A percentile compares a stretch with the other conserved stretches of the same genome.
Evolutionary conservation across 1,140 invertebrate species (phyloP).

Genomic region (Ceratina japonica): DNA sequence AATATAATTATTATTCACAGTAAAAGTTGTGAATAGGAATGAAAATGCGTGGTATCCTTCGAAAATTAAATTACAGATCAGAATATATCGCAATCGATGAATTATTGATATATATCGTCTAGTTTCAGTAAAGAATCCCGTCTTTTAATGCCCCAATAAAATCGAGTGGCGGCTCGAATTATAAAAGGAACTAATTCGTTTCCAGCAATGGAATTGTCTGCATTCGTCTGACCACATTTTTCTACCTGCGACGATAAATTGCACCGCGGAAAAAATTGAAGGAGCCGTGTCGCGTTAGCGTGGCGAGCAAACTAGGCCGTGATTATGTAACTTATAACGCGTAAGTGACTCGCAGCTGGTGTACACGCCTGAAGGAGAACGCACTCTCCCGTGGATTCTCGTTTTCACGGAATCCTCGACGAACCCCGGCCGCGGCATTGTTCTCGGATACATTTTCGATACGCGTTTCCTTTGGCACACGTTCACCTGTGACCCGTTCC

Average conservation of each 20-base stretch:
- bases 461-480: background rate
- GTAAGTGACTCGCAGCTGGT: conserved; percentile 16
- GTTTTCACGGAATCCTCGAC: conserved; percentile 27
- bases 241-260: background rate
- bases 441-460: background rate
- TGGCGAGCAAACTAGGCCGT: conserved; percentile 35
- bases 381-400: conserved; percentile 15
- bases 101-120: too few species aligned
- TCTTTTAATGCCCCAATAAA: too few species aligned
- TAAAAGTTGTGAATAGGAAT: background rate
- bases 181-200: background rate
- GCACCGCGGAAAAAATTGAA: conserved; percentile 36
- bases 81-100: too few species aligned
- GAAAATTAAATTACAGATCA: too few species aligned
- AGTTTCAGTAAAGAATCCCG: too few species aligned
- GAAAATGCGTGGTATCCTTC: too few species aligned
- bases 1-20: background rate
- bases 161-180: background rate
- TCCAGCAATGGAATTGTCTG: background rate
- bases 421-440: background rate
- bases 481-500: background rate
- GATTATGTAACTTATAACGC: conserved; percentile 47
- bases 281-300: background rate
- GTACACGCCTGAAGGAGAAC: conserved; percentile 42
- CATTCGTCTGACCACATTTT: background rate